Base-by-base conservation (phyloP, 2,113 vertebrate species). In the Lagopus leucura region DNA sequence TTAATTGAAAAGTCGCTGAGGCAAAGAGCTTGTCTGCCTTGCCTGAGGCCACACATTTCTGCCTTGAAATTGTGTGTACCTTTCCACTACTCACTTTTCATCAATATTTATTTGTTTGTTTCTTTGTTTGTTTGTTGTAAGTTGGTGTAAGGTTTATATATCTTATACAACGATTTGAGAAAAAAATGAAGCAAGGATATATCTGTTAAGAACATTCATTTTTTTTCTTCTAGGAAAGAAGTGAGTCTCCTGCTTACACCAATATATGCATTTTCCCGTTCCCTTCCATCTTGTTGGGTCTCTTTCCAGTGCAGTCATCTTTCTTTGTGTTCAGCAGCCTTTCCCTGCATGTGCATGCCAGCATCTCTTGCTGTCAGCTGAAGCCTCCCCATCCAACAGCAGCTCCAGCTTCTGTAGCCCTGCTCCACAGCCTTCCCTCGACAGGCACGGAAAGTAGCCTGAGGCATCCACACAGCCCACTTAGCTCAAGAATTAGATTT, bases 401-500 rank as follows among this genome's bases (percentile, higher is more conserved):
- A 61, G 42, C 48, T 91, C 22, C 73, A 81, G 54, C 67, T 71
- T 48, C 90, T 16, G 24, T 16, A 4, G 54, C 64, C 82, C 54
- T 63, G 20, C 82, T 86, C 48, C 14, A 3, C 2, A 1, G 42
- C 76, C 48, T 94, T 92, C 80, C 64, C 38, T 92, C 1, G 0
- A 32, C 66, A 86, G 34, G 47, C 58, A 65, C 32, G 43, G n/a
- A 25, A 94, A 83, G 69, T 70, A 89, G 85, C 91, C 82, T 48
- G 69, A 65, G 85, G 93, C 88, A 90, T 48, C 78, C 10, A 2
- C 66, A 7, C 1, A 2, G 92, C 90, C 88, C 89, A 93, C 93
- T 79, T 82, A 75, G 72, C 48, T 38, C 22, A 80, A 90, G 94
- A 95, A 72, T 94, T 90, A 90, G 73, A 86, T 94, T 94, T 95